phyloP scores from a whole-genome alignment of 2,888 invertebrate species.

The Lycaena phlaeas region DNA sequence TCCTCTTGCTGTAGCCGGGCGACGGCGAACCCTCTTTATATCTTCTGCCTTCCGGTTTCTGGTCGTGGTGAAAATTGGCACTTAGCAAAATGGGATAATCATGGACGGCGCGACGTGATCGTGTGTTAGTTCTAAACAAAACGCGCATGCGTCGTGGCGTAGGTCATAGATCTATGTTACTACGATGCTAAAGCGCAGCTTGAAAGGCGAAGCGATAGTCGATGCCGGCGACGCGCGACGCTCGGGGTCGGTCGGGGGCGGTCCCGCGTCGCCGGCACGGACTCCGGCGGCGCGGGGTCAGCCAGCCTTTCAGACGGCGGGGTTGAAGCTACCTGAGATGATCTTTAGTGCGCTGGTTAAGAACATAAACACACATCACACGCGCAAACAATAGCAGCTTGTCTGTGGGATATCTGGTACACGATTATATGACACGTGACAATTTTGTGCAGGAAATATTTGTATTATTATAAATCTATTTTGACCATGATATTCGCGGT shows the following conservation, averaged over 20 bases:
- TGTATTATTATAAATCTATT: no score
- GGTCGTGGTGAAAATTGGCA: conserved; percentile 43
- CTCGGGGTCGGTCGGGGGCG: neutral
- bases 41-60: conserved; percentile 61
- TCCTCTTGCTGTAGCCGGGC: conserved; percentile 47
- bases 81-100: conserved; percentile 31
- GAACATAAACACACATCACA: conserved; percentile 63
- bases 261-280: neutral
- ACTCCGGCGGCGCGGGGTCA: neutral
- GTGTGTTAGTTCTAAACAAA: conserved; percentile 62
- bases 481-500: no score
- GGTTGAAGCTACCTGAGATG: conserved; percentile 28
- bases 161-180: conserved; percentile 21
- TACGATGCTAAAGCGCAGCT: conserved; percentile 23
- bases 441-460: no score
- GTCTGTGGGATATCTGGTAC: conserved; percentile 61
- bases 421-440: no score
- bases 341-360: conserved; percentile 44
- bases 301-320: conserved; percentile 27
- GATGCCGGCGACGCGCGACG: neutral
- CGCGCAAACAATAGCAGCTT: conserved; percentile 43
- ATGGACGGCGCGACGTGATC: conserved; percentile 43
- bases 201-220: conserved; percentile 17
- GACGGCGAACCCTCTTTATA: conserved; percentile 55
- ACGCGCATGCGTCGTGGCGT: conserved; percentile 34